Percentiles rank a stretch among this genome's conserved stretches.
These are phyloP conservation scores for Dipodomys ordii DNA, from an alignment of 2,113 vertebrate species.

Conservation along the genomic window DNA sequence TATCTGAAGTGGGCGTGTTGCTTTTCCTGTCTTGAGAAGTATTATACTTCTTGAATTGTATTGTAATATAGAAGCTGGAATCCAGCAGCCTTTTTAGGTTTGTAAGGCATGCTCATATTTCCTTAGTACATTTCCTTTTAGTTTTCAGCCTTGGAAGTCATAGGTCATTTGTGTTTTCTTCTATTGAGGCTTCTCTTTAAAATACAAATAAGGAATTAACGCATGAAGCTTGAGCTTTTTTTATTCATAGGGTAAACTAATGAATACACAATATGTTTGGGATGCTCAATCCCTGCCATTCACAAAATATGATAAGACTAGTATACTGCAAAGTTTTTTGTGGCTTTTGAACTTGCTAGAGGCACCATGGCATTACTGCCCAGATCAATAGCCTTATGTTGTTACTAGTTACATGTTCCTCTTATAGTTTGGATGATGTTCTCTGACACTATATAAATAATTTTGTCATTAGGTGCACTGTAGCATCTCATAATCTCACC, in stretches of 20 bases:
- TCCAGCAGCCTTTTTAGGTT: neutral
- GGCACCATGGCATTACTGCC: neutral
- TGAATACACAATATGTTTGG: conserved; percentile 33
- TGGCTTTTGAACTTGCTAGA: neutral
- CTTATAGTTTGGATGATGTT: neutral
- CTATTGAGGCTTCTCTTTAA: conserved; percentile 50
- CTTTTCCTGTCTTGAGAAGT: neutral
- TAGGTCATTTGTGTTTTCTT: conserved; percentile 47
- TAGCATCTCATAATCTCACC: neutral
- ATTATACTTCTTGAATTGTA: neutral
- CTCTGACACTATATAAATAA: neutral
- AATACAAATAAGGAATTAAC: neutral
- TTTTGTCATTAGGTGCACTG: neutral
- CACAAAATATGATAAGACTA: neutral
- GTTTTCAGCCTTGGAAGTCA: neutral
- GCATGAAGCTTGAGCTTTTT: neutral
- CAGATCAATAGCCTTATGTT: neutral
- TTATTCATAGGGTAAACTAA: neutral
- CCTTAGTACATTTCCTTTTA: neutral
- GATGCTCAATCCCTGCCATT: neutral
- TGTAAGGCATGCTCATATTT: conserved; percentile 47
- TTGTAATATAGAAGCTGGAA: neutral
- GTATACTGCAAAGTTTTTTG: neutral
- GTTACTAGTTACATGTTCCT: neutral
- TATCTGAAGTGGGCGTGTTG: neutral